Evolutionary conservation across 2,113 vertebrate genomes (phyloP).

Genomic region (Misgurnus anguillicaudatus): DNA sequence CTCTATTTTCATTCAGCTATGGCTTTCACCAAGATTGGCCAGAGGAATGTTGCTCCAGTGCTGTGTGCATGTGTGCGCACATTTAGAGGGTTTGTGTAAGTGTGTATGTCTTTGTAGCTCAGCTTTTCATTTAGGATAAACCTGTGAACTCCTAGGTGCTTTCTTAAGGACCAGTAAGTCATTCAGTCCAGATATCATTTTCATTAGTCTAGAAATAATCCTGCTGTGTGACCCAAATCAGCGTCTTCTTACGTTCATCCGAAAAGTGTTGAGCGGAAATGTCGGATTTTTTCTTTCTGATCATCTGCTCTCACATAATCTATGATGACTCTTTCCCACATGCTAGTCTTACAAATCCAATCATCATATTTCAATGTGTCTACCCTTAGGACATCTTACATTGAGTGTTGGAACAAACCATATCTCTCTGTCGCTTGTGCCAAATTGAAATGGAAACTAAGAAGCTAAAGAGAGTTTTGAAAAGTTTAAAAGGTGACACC

Average conservation of each 20-base stretch:
- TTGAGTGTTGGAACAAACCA: constrained; percentile 47
- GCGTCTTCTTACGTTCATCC: constrained; percentile 59
- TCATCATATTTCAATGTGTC: constrained; percentile 63
- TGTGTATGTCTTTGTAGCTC: constrained; percentile 27
- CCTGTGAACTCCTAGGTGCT: constrained; percentile 39
- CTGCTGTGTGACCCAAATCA: constrained; percentile 20
- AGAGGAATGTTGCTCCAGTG: constrained; percentile 54
- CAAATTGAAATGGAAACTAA: constrained; percentile 63
- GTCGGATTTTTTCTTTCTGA: constrained; percentile 42
- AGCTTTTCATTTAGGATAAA: constrained; percentile 47
- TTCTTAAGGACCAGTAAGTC: constrained; percentile 33
- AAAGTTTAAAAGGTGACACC: constrained; percentile 45
- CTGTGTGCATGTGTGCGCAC: constrained; percentile 34
- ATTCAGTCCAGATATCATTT: constrained; percentile 52
- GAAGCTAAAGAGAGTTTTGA: constrained; percentile 39
- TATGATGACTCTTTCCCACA: constrained; percentile 63
- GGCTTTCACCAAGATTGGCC: constrained; percentile 61
- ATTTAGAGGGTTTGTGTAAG: constrained; percentile 23
- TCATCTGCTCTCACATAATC: constrained; percentile 47
- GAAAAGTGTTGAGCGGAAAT: constrained; percentile 61
- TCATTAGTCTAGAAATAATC: constrained; percentile 49
- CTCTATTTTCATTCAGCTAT: constrained; percentile 71
- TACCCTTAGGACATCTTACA: constrained; percentile 53
- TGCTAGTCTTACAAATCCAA: constrained; percentile 55
- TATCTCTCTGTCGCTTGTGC: constrained; percentile 49